A percentile compares a stretch with the other conserved stretches of the same genome.
Conservation (phyloP, 2,797 vertebrate species). For the Anguilla marmorata region DNA sequence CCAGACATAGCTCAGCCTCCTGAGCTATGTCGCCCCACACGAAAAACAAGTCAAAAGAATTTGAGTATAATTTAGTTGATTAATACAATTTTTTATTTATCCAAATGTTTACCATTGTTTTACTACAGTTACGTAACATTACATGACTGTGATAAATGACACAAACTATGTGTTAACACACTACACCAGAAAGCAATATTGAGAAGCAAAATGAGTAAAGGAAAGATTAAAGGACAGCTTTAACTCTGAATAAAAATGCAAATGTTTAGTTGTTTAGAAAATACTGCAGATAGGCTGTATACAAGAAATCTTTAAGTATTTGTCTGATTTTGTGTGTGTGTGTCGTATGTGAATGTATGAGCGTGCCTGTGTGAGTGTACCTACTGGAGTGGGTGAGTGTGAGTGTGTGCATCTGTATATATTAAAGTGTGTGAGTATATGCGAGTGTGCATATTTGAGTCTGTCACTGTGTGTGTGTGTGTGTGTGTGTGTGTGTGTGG, state of each 20-base stretch:
- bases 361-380: background rate
- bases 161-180: background rate
- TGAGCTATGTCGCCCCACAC: no score
- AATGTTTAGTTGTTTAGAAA: background rate
- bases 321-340: background rate
- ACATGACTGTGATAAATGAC: background rate
- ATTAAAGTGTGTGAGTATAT: background rate
- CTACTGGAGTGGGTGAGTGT: background rate
- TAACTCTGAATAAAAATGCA: background rate
- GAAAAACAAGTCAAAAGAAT: background rate
- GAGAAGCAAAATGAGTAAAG: background rate
- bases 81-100: background rate
- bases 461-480: background rate
- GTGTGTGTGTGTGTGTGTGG: conserved; percentile 13
- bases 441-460: background rate
- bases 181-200: background rate
- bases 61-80: background rate
- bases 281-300: background rate
- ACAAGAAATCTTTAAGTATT: background rate
- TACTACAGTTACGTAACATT: background rate
- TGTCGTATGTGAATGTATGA: conserved; percentile 10
- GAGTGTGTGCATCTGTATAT: background rate
- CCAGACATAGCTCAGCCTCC: no score
- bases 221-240: background rate
- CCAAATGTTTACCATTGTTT: background rate